Base-by-base conservation (phyloP, 2,113 vertebrate genomes). In the Xiphophorus couchianus region DNA sequence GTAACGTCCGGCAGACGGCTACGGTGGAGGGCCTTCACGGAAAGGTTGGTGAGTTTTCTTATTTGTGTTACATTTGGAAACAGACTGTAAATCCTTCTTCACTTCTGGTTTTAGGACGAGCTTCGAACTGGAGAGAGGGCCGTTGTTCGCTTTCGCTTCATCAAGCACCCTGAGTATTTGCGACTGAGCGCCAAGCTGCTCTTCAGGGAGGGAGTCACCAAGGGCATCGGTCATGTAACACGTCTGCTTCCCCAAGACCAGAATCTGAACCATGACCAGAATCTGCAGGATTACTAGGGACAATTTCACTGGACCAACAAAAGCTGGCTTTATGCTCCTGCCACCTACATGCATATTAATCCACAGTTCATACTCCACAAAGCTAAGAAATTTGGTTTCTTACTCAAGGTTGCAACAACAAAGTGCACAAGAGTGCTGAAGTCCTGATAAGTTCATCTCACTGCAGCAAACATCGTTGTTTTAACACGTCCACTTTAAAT, bases 151-250 rank as follows among this genome's bases (percentile, higher is more conserved):
- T 98, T 99, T 94, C 94, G 94, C 74, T 98, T 99, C 94, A 95
- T 98, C 90, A 98, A 99, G 78, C 97, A 98, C 78, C 96, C 97
- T 0, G 97, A 99, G 80, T 99, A 99, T 86, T 94, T 99, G 92
- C 96, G 97, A 30, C 92, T 96, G 0, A 97, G 97, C 30, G 97
- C 97, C 88, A 98, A 98, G 89, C 94, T 99, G 81, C 96, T 99
- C 65, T 98, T 99, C 93, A 95, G 97, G 75, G 97, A 98, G 93
- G 97, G 97, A 29, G 96, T 97, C 76, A 98, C 97, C 90, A 98
- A 98, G 88, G 97, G 97, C 84, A 98, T 99, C 73, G 97, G 97
- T 62, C 97, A 98, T 22, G 97, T 99, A 78, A 95, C 95, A 25
- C 93, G 96, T 76, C 95, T 99, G 77, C 96, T 98, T 83, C 95